These are phyloP conservation scores for Grapholita molesta DNA, from an alignment of 1,140 invertebrate species.

Conservation along the genomic window DNA sequence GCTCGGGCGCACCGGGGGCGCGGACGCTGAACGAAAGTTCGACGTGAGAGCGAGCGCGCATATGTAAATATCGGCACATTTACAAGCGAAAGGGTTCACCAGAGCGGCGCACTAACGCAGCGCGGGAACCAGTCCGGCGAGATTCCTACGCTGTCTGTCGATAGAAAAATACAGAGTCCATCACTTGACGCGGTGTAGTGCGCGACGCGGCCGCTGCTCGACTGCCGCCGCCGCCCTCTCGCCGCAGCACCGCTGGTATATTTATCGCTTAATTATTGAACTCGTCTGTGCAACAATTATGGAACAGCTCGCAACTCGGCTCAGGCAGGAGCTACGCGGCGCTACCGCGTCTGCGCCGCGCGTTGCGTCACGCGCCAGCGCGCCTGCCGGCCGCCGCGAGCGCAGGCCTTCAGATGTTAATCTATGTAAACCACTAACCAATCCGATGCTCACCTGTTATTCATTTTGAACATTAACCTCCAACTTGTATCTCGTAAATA, in stretches of 20 bases:
- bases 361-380: conserved; percentile 49
- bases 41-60: conserved; percentile 72
- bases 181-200: conserved; percentile 64
- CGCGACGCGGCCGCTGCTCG: conserved; percentile 67
- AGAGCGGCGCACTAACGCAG: conserved; percentile 74
- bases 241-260: conserved; percentile 65
- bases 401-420: conserved; percentile 57
- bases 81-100: conserved; percentile 78
- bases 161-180: conserved; percentile 74
- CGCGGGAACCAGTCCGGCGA: conserved; percentile 75
- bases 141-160: conserved; percentile 70
- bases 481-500: conserved; percentile 39
- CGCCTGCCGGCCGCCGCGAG: conserved; percentile 32
- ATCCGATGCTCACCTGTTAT: conserved; percentile 52
- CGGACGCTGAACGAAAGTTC: conserved; percentile 73
- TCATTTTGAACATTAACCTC: conserved; percentile 54
- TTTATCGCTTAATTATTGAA: conserved; percentile 77
- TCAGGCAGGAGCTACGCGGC: conserved; percentile 49
- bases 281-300: conserved; percentile 74
- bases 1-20: conserved; percentile 39
- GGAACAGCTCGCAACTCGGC: conserved; percentile 52
- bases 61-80: conserved; percentile 78
- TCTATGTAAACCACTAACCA: conserved; percentile 37
- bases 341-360: conserved; percentile 60
- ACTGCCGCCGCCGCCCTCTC: conserved; percentile 65